Base-by-base conservation (phyloP, 2,797 vertebrate species). In the Trematomus bernacchii region DNA sequence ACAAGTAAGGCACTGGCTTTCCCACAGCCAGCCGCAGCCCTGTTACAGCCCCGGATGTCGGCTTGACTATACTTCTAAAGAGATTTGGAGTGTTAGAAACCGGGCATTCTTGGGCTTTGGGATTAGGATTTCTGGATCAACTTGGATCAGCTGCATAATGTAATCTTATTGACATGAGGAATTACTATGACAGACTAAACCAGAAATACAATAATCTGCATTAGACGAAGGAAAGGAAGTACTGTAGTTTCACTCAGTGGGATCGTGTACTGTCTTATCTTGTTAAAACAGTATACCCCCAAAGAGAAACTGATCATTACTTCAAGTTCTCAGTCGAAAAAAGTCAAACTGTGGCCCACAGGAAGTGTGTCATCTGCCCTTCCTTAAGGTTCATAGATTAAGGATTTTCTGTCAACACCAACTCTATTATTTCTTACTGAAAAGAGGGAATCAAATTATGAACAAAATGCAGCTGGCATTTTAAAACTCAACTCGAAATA, bases 121-220 rank as follows among this genome's bases (percentile, higher is more conserved):
- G 87, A 92, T 92, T 91, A 92, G 89, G 86, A 89, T 91, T 93
- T 87, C 73, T 86, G 90, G 90, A 90, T 93, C 87, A 92, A 71
- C 84, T 82, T 83, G 89, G 91, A 92, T 91, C 89, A 90, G 83
- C 85, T 85, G 87, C 80, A 92, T 92, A 89, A 90, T 91, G 84
- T 88, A 91, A 91, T 92, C 86, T 76, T 86, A 91, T 91, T 92
- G 90, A 93, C 87, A 90, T 47, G 73, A 91, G 77, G 80, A 92
- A 87, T 88, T 85, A 79, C 82, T 80, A 80, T 84, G 83, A 85
- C 85, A 78, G 72, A 59, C 75, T 80, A 67, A 90, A 89, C 77
- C 79, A 84, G 80, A 85, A 87, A 90, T 85, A 87, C 87, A 91
- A 85, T 86, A 76, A 91, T 91, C 73, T 88, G 86, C 78, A 85